Evolutionary conservation across 2,797 vertebrate species (phyloP).

Genomic region (Enteromius fasciolatus): DNA sequence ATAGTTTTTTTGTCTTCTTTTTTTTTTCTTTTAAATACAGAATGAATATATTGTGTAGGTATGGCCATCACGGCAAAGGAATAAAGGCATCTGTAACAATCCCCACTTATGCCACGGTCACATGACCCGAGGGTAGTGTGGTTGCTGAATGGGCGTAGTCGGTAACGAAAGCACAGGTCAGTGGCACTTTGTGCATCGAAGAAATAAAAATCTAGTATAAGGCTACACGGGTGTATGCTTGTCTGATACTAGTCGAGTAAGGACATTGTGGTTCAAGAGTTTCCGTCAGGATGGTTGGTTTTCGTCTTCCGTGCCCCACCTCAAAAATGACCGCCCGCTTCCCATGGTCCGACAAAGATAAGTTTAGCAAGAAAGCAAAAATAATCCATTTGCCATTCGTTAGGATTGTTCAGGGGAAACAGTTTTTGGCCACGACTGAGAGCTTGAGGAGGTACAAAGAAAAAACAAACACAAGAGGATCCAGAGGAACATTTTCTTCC

Average conservation of each 20-base stretch:
- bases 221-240: slow-evolving; percentile 84
- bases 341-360: slow-evolving; percentile 42
- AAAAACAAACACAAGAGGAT: slow-evolving; percentile 32
- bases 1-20: slow-evolving; percentile 80
- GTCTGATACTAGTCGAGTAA: slow-evolving; percentile 73
- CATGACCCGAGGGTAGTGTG: slow-evolving; percentile 66
- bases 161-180: slow-evolving; percentile 75
- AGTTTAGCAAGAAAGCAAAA: slow-evolving; percentile 43
- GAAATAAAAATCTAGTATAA: slow-evolving; percentile 83
- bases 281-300: slow-evolving; percentile 58
- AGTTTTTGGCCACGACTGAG: slow-evolving; percentile 75
- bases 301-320: slow-evolving; percentile 19
- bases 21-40: slow-evolving; percentile 84
- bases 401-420: slow-evolving; percentile 63
- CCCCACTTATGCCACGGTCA: slow-evolving; percentile 70
- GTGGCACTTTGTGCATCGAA: slow-evolving; percentile 86
- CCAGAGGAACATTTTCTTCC: slow-evolving; percentile 37
- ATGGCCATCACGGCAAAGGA: slow-evolving; percentile 82
- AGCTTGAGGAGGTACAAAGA: slow-evolving; percentile 70
- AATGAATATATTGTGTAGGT: slow-evolving; percentile 82
- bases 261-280: slow-evolving; percentile 68
- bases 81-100: slow-evolving; percentile 85
- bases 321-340: slow-evolving; percentile 14
- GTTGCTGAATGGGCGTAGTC: slow-evolving; percentile 77
- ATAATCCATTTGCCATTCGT: slow-evolving; percentile 57